phyloP scores from a whole-genome alignment of 2,113 vertebrate species.

The Cyprinodon tularosa region DNA sequence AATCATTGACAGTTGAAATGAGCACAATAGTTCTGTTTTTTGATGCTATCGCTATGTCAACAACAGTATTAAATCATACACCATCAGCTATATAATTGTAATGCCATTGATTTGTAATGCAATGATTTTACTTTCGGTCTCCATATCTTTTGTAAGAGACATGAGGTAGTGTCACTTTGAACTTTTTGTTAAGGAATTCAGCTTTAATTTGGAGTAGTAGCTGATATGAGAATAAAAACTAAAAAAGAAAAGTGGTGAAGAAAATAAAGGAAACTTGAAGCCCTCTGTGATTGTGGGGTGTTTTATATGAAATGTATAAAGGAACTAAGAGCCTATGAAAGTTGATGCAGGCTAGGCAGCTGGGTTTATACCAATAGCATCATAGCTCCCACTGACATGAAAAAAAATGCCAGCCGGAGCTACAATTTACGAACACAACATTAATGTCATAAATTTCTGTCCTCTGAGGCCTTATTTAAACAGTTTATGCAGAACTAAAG shows the following conservation, averaged over 20 bases:
- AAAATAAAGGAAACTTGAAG: no score
- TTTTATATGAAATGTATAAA: neutral
- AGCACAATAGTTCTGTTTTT: neutral
- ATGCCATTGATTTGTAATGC: neutral
- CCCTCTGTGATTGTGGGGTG: neutral
- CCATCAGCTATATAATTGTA: neutral
- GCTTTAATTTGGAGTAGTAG: neutral
- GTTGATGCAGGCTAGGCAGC: no score
- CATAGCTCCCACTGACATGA: no score
- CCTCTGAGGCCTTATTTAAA: no score
- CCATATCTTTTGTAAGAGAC: neutral
- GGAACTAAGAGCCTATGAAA: no score
- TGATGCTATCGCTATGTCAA: neutral
- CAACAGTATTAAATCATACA: neutral
- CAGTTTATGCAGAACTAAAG: no score
- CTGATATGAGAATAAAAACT: no score
- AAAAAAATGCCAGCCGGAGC: neutral
- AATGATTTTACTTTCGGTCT: no score
- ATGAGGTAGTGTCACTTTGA: neutral
- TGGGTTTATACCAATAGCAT: neutral
- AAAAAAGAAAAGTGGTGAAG: no score
- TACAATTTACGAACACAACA: neutral
- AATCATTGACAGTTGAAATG: neutral
- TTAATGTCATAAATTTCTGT: neutral
- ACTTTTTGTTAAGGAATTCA: neutral